Evolutionary conservation across 2,113 vertebrate genomes (phyloP), one percentile per base, ranked within the genome.

Genomic region (Leiothrix lutea): DNA sequence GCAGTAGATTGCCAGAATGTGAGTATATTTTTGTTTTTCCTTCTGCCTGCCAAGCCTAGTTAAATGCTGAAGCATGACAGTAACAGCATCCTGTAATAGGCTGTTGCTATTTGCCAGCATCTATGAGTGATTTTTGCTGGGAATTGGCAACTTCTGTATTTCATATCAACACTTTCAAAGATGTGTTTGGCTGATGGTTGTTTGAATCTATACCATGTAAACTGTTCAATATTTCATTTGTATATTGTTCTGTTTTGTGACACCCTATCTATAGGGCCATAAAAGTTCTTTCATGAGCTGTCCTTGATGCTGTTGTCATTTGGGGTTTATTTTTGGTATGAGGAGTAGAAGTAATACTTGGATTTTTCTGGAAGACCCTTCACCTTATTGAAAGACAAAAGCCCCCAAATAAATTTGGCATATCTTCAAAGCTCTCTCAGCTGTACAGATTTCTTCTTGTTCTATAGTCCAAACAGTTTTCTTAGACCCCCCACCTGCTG

Each of bases 1-100:
- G 82, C 35, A 75, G 16, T 78, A 82, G 94, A 73, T 35, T 89
- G 91, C 78, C 88, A 89, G 70, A 80, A 36, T 72, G 2, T n/a
- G 66, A 91, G 71, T 70, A 22, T 96, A 92, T 97, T 96, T 97
- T 89, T 86, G 66, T 57, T 95, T 93, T 84, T 62, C 48, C 47
- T 95, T 87, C 81, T 88, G 71, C 36, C 8, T 96, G 95, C 92
- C 96, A 96, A 96, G 73, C 17, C 31, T 61, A 48, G 54, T 80
- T 91, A 92, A 90, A 78, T 65, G 86, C 62, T 40, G 79, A 82
- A 75, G 48, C 12, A 42, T 50, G 74, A 79, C 24, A 29, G 60
- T 44, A 65, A 35, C 11, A 29, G 31, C 38, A 44, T 29, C 14
- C 57, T 11, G 10, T 88, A 84, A 65, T 28, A 51, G 70, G 60